These are phyloP conservation scores for Pseudorhombus dupliciocellatus DNA, from an alignment of 2,113 vertebrate species.

Conservation along the genomic window DNA sequence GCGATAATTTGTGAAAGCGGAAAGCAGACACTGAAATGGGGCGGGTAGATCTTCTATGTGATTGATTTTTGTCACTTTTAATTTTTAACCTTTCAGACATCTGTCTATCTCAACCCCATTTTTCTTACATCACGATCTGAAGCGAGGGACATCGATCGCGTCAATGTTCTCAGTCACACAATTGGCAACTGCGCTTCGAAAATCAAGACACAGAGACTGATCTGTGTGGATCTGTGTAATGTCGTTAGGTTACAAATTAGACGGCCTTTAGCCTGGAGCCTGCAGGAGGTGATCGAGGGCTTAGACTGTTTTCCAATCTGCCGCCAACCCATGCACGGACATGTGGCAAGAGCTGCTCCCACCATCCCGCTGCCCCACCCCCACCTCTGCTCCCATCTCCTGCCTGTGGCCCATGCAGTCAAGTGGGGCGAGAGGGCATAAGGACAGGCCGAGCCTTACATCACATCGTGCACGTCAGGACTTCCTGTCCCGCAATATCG, in stretches of 20 bases:
- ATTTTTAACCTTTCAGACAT: neutral
- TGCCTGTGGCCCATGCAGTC: conserved; percentile 40
- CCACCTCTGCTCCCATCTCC: conserved; percentile 37
- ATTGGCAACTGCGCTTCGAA: neutral
- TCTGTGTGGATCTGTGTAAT: conserved; percentile 13
- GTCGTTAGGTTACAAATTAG: conserved; percentile 18
- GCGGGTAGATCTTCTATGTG: neutral
- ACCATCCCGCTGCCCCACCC: conserved; percentile 50
- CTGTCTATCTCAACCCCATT: neutral
- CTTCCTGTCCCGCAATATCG: neutral
- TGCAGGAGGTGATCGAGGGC: conserved; percentile 23
- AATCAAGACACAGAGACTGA: neutral
- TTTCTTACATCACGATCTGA: conserved; percentile 3
- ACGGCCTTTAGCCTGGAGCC: conserved; percentile 28
- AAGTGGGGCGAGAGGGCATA: conserved; percentile 41
- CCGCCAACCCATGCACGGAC: conserved; percentile 63
- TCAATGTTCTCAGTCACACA: neutral
- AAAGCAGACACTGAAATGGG: neutral
- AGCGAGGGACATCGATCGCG: neutral
- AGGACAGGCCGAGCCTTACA: conserved; percentile 28
- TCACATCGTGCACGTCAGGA: conserved; percentile 7
- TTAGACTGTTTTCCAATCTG: conserved; percentile 61
- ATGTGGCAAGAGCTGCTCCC: conserved; percentile 67
- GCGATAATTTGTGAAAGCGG: neutral
- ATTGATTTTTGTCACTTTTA: neutral